phyloP scores from a whole-genome alignment of 2,113 vertebrate species.

The Thryonomys swinderianus region DNA sequence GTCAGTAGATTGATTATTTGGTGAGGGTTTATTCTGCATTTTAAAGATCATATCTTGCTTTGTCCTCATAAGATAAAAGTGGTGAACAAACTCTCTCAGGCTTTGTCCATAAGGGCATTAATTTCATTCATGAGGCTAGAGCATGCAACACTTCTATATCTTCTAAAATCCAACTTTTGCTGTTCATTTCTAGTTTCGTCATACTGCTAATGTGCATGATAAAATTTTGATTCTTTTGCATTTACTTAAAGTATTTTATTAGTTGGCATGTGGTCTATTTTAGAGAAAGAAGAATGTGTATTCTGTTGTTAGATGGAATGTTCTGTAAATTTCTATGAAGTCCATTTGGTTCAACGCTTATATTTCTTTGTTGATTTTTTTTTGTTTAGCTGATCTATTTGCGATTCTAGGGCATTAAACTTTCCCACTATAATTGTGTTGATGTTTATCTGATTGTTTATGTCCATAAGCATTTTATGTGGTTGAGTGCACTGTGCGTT shows the following conservation, averaged over 20 bases:
- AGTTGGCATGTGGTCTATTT: not conserved
- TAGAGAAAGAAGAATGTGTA: not conserved
- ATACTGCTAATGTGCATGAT: not conserved
- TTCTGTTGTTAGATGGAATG: not conserved
- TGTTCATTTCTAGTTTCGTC: not conserved
- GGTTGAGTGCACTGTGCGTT: not conserved
- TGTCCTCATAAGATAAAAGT: not conserved
- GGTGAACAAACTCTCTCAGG: not conserved
- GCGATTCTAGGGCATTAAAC: not conserved
- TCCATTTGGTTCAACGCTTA: not conserved
- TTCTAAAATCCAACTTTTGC: not conserved
- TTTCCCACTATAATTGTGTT: not conserved
- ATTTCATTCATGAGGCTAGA: not conserved
- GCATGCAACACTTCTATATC: not conserved
- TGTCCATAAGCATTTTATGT: not conserved
- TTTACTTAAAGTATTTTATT: not conserved
- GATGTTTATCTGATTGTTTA: not conserved
- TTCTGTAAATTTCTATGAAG: not conserved
- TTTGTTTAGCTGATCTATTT: not conserved
- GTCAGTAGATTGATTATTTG: not conserved
- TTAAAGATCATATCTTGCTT: not conserved
- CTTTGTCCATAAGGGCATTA: not conserved
- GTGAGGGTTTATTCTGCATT: not conserved
- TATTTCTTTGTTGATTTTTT: not conserved
- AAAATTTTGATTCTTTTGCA: not conserved